Evolutionary conservation across 2,888 invertebrate species (phyloP).

Genomic region (Kuschelorhynchus macadamiae): DNA sequence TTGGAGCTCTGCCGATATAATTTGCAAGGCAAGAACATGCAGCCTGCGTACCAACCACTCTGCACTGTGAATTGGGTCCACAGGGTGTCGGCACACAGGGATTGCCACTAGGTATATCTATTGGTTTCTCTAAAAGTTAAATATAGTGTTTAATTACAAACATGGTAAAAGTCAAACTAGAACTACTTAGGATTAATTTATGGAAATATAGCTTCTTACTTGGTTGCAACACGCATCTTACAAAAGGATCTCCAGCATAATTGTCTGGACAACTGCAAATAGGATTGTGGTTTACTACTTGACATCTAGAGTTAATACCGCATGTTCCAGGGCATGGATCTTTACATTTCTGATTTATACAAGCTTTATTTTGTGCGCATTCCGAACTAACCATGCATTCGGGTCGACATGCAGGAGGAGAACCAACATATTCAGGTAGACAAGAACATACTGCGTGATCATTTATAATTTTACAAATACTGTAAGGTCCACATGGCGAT

Average conservation of each 20-base stretch:
- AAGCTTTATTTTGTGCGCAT: slow-evolving; percentile 85
- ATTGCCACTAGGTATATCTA: slow-evolving; percentile 65
- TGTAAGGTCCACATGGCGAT: slow-evolving; percentile 89
- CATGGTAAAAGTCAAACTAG: not conserved
- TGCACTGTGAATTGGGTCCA: slow-evolving; percentile 76
- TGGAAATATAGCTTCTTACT: slow-evolving; percentile 69
- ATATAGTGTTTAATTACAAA: not conserved
- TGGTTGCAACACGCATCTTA: slow-evolving; percentile 76
- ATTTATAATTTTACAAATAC: slow-evolving; percentile 82
- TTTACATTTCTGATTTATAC: slow-evolving; percentile 84
- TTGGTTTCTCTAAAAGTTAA: slow-evolving; percentile 64
- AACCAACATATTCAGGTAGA: slow-evolving; percentile 80
- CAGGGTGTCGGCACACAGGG: slow-evolving; percentile 77
- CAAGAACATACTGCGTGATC: slow-evolving; percentile 88
- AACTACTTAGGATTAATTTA: slow-evolving; percentile 23
- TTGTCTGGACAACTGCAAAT: slow-evolving; percentile 87
- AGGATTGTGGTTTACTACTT: slow-evolving; percentile 88
- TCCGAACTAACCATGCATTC: slow-evolving; percentile 89
- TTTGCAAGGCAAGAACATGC: slow-evolving; percentile 75
- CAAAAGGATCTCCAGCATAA: slow-evolving; percentile 86
- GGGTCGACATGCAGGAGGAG: slow-evolving; percentile 84
- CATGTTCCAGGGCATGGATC: slow-evolving; percentile 89
- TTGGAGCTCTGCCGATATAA: slow-evolving; percentile 75
- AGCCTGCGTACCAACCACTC: slow-evolving; percentile 72
- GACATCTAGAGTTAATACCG: slow-evolving; percentile 85